These are phyloP conservation scores for Smittia aterrima DNA, from an alignment of 2,888 invertebrate species.

Conservation along the genomic window DNA sequence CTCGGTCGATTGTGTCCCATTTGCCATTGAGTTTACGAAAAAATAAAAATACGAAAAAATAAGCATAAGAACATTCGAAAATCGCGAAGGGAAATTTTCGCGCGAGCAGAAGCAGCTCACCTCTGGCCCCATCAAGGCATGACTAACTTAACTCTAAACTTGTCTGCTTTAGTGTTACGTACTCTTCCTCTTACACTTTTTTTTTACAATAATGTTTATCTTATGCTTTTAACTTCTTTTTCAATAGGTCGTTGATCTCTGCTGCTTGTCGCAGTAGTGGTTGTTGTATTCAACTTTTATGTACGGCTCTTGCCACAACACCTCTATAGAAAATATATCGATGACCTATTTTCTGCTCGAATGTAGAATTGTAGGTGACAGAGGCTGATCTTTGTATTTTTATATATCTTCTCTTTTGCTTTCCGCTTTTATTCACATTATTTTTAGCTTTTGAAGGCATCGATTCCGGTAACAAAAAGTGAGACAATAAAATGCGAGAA, in stretches of 20 bases:
- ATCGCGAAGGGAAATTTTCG: conserved; percentile 50
- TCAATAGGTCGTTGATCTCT: conserved; percentile 38
- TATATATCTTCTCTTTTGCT: conserved; percentile 38
- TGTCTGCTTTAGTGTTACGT: conserved; percentile 34
- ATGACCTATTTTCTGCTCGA: conserved; percentile 36
- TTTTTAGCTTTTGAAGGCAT: conserved; percentile 26
- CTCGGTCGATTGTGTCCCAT: not conserved
- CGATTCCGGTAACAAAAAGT: conserved; percentile 30
- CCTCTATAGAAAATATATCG: conserved; percentile 25
- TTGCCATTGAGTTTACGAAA: not conserved
- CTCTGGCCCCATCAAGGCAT: not conserved
- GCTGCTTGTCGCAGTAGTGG: conserved; percentile 17
- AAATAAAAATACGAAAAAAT: not conserved
- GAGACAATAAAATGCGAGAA: not conserved
- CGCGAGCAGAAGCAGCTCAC: conserved; percentile 46
- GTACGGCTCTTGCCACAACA: conserved; percentile 30
- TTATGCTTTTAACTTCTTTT: conserved; percentile 38
- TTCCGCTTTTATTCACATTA: conserved; percentile 38
- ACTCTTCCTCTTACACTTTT: conserved; percentile 31
- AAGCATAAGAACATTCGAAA: not conserved
- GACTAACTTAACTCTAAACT: conserved; percentile 18
- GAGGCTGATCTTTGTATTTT: conserved; percentile 28
- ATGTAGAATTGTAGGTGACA: conserved; percentile 39
- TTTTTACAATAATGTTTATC: conserved; percentile 29
- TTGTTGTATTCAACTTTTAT: conserved; percentile 29